Evolutionary conservation across 2,797 vertebrate species (phyloP).

Genomic region (Protosalanx chinensis): DNA sequence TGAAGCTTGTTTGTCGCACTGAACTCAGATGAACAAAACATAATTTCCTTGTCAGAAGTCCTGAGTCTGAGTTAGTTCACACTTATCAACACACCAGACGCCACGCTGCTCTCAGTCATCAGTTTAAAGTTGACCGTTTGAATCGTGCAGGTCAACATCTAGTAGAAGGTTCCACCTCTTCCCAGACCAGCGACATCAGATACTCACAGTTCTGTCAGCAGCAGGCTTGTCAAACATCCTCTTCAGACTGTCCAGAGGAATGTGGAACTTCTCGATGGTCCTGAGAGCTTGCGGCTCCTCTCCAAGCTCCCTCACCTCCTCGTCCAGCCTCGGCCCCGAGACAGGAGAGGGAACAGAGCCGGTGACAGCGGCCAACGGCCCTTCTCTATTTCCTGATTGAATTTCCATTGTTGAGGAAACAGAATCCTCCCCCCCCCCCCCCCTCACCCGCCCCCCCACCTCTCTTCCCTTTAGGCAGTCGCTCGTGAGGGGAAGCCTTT

Average conservation of each 20-base stretch:
- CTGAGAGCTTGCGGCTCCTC: conserved; percentile 65
- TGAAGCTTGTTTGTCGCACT: neutral
- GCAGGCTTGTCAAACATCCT: conserved; percentile 76
- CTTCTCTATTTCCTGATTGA: conserved; percentile 78
- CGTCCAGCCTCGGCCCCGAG: conserved; percentile 51
- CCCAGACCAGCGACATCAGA: neutral
- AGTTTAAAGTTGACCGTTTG: too few species aligned
- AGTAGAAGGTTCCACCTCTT: too few species aligned
- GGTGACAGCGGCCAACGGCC: conserved; percentile 53
- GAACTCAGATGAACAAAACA: neutral
- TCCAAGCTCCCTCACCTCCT: conserved; percentile 46
- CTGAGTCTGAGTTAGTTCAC: too few species aligned
- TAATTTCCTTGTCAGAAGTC: too few species aligned
- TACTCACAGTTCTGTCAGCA: conserved; percentile 56
- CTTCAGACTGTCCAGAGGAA: conserved; percentile 73
- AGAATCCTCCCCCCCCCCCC: conserved; percentile 37
- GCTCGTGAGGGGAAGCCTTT: conserved; percentile 48
- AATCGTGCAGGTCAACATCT: too few species aligned
- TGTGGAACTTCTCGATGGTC: conserved; percentile 74
- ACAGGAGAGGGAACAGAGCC: conserved; percentile 47
- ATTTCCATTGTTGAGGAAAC: conserved; percentile 80
- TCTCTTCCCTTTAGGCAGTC: conserved; percentile 27
- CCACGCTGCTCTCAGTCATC: too few species aligned
- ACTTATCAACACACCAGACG: too few species aligned
- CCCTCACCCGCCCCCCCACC: too few species aligned